Percentiles rank a stretch among this genome's conserved stretches.
phyloP scores from a whole-genome alignment of 2,888 invertebrate genomes.

The Didymodactylos carnosus region DNA sequence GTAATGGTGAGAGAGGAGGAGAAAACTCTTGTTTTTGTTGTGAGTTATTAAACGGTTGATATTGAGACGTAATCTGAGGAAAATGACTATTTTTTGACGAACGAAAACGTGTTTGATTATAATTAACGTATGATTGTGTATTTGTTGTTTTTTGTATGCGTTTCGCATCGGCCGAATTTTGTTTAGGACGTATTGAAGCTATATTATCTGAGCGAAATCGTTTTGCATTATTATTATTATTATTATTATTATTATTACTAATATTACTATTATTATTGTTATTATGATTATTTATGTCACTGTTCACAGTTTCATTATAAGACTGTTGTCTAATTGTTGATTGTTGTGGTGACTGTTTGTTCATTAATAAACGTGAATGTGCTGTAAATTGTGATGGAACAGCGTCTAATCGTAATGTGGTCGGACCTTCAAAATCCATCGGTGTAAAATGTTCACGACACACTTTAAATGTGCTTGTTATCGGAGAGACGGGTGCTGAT shows the following conservation, averaged over 20 bases:
- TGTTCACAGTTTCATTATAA: too few species aligned
- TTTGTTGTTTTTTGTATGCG: too few species aligned
- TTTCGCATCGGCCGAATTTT: too few species aligned
- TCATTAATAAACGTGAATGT: not conserved
- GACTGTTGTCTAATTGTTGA: too few species aligned
- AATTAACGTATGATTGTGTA: too few species aligned
- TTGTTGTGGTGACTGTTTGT: too few species aligned
- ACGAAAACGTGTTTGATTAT: not conserved
- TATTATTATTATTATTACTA: not conserved
- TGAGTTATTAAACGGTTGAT: not conserved
- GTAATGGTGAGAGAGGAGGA: not conserved
- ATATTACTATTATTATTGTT: too few species aligned
- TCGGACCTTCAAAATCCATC: not conserved
- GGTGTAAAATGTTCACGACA: not conserved
- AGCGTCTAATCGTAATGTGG: not conserved
- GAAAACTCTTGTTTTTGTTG: not conserved
- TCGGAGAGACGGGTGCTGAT: not conserved
- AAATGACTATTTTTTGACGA: not conserved
- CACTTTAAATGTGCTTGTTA: not conserved
- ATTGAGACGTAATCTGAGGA: too few species aligned
- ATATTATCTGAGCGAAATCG: not conserved
- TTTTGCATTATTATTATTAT: not conserved
- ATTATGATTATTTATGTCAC: too few species aligned
- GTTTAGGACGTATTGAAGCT: not conserved
- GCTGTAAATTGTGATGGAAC: not conserved